These are phyloP conservation scores for Hyposmocoma kahamanoa DNA, from an alignment of 1,140 invertebrate species.

Conservation along the genomic window DNA sequence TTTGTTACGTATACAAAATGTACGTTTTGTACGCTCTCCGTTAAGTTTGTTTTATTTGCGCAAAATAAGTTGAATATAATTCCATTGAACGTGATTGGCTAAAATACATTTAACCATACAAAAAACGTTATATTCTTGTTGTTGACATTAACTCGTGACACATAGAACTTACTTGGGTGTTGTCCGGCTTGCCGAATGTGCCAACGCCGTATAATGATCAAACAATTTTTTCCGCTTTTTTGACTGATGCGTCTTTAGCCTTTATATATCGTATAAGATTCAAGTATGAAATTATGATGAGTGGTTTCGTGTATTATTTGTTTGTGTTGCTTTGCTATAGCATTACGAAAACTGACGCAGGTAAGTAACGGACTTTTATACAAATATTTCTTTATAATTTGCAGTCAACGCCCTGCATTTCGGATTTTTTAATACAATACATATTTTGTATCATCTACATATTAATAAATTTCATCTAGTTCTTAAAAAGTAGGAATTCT, in stretches of 20 bases:
- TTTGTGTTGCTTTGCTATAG: slow-evolving; percentile 53
- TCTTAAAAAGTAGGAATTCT: too few relatives aligned
- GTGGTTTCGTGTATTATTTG: slow-evolving; percentile 46
- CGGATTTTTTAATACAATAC: neutral
- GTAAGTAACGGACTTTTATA: slow-evolving; percentile 31
- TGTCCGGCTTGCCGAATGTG: slow-evolving; percentile 44
- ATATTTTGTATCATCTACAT: slow-evolving; percentile 8
- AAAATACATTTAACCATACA: neutral
- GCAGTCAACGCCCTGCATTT: too few relatives aligned
- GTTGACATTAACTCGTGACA: neutral
- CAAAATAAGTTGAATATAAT: too few relatives aligned
- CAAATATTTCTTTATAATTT: too few relatives aligned
- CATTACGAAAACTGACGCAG: slow-evolving; percentile 46
- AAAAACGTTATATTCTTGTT: neutral
- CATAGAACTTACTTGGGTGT: slow-evolving; percentile 36
- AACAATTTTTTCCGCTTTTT: slow-evolving; percentile 49
- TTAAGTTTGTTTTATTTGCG: too few relatives aligned
- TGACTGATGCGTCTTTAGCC: slow-evolving; percentile 30
- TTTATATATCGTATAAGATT: slow-evolving; percentile 21
- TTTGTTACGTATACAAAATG: too few relatives aligned
- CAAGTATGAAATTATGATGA: slow-evolving; percentile 69
- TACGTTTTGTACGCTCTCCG: too few relatives aligned
- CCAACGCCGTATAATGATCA: slow-evolving; percentile 64
- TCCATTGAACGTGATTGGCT: neutral
- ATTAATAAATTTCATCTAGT: too few relatives aligned